Percentiles rank a stretch among this genome's conserved stretches.
phyloP scores from a whole-genome alignment of 2,797 vertebrate genomes.

The Pampus argenteus region DNA sequence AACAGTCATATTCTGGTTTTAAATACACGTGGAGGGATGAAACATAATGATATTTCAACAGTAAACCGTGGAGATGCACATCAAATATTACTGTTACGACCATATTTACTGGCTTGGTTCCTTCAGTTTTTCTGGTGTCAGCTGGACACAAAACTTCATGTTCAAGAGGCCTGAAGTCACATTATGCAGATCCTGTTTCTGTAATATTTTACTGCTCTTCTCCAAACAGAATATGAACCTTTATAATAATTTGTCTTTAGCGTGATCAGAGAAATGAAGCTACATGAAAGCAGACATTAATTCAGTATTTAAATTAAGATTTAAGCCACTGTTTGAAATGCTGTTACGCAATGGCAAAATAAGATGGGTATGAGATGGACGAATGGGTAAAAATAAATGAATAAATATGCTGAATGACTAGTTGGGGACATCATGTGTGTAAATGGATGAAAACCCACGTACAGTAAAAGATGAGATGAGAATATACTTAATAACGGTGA shows the following conservation, averaged over 20 bases:
- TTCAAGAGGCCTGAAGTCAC: neutral
- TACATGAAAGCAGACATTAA: neutral
- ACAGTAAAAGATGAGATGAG: conserved; percentile 6
- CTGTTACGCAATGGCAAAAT: conserved; percentile 15
- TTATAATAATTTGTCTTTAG: neutral
- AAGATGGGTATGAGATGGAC: too few relatives aligned
- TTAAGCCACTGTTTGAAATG: conserved; percentile 29
- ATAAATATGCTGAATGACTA: conserved; percentile 17
- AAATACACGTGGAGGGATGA: neutral
- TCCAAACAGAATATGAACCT: neutral
- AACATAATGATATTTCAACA: conserved; percentile 12
- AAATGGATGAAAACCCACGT: conserved; percentile 11
- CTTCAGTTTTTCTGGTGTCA: conserved; percentile 1
- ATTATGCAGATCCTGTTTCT: neutral
- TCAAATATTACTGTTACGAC: neutral
- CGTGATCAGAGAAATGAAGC: neutral
- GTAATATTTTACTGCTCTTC: neutral
- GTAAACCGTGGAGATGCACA: conserved; percentile 4
- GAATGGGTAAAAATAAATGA: conserved; percentile 20
- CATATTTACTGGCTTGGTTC: conserved; percentile 12
- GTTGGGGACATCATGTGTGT: neutral
- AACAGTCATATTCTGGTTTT: conserved; percentile 7
- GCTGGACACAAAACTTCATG: neutral
- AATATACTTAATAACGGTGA: conserved; percentile 11
- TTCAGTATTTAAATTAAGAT: conserved; percentile 13